Base-by-base conservation (phyloP, 2,888 invertebrate species). In the Cephus sareptanus region DNA sequence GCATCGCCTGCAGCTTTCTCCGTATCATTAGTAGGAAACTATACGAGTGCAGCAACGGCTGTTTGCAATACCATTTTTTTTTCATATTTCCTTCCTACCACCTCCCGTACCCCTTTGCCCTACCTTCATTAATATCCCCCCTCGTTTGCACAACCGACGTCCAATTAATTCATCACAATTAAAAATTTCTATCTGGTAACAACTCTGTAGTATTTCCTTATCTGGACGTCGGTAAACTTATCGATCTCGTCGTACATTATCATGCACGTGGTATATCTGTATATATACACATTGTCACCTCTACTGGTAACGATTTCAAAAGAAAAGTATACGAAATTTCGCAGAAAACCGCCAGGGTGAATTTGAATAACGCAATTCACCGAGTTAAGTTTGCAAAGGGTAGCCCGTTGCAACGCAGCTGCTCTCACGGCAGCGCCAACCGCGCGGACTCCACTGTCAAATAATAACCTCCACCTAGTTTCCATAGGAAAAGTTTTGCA, bases 351-450 rank as follows among this genome's bases (percentile, higher is more conserved):
- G 23, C 56, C 2, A 81, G 75, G 80, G 77, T 83, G 80, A 86
- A 86, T 88, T 87, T 87, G 87, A 90, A 90, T 89, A 88, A 88
- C 85, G 85, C 87, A 82, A 87, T 89, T 89, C 85, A 82, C 82
- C 82, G 83, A 84, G 85, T 86, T 85, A 84, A 88, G 86, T 87
- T 88, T 80, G 81, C 85, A 85, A 85, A 88, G 85, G 82, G 81
- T 84, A 87, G 87, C 84, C 83, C 83, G 85, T 78, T 77, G 79
- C 78, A 74, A 23, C 56, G 56, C 56, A 56, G 56, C 56, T 56
- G 56, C 56, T 56, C 56, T 23, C 23, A 23, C 23, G 23, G 56
- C 23, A 23, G 9, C 23, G 23, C 68, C 73, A 13, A 23, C 56
- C 56, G 9, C 56, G 56, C 56, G 56, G 56, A 77, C 75, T 78